A percentile compares a stretch with the other conserved stretches of the same genome.
Evolutionary conservation across 2,797 vertebrate species (phyloP).

Genomic region (Dipus sagitta): DNA sequence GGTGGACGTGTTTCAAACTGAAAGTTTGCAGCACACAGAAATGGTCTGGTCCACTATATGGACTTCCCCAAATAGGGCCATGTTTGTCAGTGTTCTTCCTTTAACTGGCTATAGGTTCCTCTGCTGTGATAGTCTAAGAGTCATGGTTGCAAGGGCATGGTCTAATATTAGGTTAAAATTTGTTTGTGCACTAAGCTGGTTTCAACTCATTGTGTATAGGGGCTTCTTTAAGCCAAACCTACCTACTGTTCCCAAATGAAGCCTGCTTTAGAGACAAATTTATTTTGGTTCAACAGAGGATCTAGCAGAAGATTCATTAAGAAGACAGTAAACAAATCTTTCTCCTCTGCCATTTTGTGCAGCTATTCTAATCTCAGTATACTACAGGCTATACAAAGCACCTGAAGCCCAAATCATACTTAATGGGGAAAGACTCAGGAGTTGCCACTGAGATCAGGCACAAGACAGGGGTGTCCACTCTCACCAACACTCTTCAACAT

Average conservation of each 20-base stretch:
- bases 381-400: no score
- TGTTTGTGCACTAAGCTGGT: background rate
- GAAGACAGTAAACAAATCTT: background rate
- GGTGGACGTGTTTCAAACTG: background rate
- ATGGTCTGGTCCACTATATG: background rate
- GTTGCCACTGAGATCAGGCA: no score
- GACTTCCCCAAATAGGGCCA: background rate
- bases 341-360: background rate
- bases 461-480: no score
- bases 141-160: rapidly evolving
- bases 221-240: background rate
- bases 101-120: background rate
- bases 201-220: background rate
- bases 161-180: background rate
- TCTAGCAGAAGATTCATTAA: background rate
- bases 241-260: background rate
- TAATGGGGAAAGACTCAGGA: no score
- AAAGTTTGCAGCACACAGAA: no score
- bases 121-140: background rate
- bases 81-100: background rate
- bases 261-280: background rate
- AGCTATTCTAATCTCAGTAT: background rate
- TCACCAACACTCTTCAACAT: no score
- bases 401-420: no score
- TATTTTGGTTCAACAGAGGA: background rate